These are phyloP conservation scores for Smittia aterrima DNA, from an alignment of 2,888 invertebrate genomes.

Conservation along the genomic window DNA sequence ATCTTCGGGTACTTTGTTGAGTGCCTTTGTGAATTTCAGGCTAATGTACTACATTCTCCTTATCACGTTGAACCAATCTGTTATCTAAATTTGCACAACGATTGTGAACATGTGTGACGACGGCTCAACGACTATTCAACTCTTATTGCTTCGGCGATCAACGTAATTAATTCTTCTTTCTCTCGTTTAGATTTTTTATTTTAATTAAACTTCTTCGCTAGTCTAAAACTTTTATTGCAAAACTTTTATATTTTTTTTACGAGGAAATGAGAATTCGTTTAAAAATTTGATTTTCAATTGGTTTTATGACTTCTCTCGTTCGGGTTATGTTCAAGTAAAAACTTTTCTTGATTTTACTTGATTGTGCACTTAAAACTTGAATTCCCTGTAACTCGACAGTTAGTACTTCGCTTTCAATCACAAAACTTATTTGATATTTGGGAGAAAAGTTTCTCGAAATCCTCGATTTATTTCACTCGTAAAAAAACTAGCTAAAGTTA, in stretches of 20 bases:
- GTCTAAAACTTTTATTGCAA: background rate
- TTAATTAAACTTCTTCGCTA: background rate
- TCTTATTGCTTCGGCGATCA: background rate
- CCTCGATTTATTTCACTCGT: background rate
- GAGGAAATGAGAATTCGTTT: background rate
- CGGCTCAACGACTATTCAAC: slow-evolving; percentile 6
- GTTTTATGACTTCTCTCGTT: background rate
- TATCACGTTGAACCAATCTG: slow-evolving; percentile 27
- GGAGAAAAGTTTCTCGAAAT: background rate
- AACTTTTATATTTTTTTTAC: background rate
- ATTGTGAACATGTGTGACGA: background rate
- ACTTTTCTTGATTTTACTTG: background rate
- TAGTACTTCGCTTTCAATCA: background rate
- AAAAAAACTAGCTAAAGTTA: background rate
- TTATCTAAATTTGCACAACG: slow-evolving; percentile 27
- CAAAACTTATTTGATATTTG: background rate
- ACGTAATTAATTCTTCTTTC: background rate
- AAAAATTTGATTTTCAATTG: background rate
- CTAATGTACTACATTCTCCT: background rate
- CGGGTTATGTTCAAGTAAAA: background rate
- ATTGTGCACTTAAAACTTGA: background rate
- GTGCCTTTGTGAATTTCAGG: background rate
- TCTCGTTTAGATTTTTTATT: background rate
- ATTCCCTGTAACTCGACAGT: background rate
- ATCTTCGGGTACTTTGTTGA: background rate